Base-by-base conservation (phyloP, 2,888 invertebrate genomes). In the Synanthedon vespiformis region DNA sequence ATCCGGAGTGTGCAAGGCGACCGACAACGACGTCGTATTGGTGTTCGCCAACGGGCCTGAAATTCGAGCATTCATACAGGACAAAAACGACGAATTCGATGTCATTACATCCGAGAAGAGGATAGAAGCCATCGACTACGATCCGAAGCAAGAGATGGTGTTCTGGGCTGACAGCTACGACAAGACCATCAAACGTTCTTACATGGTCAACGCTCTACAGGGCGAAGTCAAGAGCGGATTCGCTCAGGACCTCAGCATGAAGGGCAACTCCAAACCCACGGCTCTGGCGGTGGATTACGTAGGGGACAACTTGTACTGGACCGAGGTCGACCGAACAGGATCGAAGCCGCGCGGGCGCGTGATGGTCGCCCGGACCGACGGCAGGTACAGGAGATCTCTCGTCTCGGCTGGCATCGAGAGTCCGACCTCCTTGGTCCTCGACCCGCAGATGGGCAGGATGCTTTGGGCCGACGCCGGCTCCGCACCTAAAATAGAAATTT, bases 121-220 rank as follows among this genome's bases (percentile, higher is more conserved):
- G 51, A 94, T 99, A 53, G 94, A 96, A 67, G 95, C 96, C 0
- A 85, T 99, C 51, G 99, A 98, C 77, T 95, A 95, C 66, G 95
- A 98, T 77, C 93, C 95, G 0, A 89, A 89, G 55, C 84, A 89
- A 18, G 94, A 96, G 71, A 94, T 96, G 72, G 88, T 99, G 53
- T 99, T 96, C 88, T 99, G 99, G 98, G 95, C 96, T 0, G 98
- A 99, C 74, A 94, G 94, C 59, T 94, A 94, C 67, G 94, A 95
- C 56, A 93, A 94, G 72, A 94, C 94, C 1, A 96, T 98, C 60
- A 96, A 96, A 73, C 90, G 98, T 0, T 96, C 97, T 0, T 95
- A 94, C 74, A 94, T 98, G 92, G 90, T 97, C 1, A 92, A 94
- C 61, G 95, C 94, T 0, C 81, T 90, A 27, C 88, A 92, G 56